phyloP scores from a whole-genome alignment of 2,888 invertebrate genomes.

The Melinaea menophilus region DNA sequence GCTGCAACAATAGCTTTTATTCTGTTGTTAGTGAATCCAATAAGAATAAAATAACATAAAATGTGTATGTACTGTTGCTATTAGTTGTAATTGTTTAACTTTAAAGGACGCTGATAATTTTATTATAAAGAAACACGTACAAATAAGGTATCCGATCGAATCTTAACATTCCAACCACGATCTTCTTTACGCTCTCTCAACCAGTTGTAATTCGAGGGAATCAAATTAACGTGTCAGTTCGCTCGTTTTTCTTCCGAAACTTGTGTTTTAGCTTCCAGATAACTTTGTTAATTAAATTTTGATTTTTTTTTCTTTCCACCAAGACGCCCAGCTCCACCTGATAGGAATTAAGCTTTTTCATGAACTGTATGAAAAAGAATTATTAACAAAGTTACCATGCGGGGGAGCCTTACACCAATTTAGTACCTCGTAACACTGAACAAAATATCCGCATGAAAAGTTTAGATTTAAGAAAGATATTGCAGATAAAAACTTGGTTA shows the following conservation, averaged over 20 bases:
- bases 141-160: constrained; percentile 20
- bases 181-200: constrained; percentile 56
- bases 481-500: neutral
- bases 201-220: constrained; percentile 67
- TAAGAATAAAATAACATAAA: neutral
- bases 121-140: constrained; percentile 18
- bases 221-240: constrained; percentile 73
- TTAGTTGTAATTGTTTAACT: neutral
- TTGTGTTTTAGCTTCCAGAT: constrained; percentile 70
- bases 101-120: constrained; percentile 12
- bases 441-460: constrained; percentile 17
- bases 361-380: constrained; percentile 44
- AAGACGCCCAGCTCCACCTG: constrained; percentile 48
- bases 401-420: constrained; percentile 22
- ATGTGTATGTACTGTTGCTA: neutral
- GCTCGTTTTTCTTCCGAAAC: constrained; percentile 73
- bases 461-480: constrained; percentile 5
- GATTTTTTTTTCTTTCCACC: constrained; percentile 51
- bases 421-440: constrained; percentile 21
- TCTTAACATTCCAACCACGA: constrained; percentile 58
- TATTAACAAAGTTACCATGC: constrained; percentile 40
- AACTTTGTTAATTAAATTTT: constrained; percentile 77
- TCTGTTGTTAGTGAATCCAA: constrained; percentile 3
- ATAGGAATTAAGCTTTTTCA: constrained; percentile 52
- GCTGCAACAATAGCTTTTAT: constrained; percentile 11